Conservation (phyloP, 2,113 vertebrate genomes). For the Charina bottae region DNA sequence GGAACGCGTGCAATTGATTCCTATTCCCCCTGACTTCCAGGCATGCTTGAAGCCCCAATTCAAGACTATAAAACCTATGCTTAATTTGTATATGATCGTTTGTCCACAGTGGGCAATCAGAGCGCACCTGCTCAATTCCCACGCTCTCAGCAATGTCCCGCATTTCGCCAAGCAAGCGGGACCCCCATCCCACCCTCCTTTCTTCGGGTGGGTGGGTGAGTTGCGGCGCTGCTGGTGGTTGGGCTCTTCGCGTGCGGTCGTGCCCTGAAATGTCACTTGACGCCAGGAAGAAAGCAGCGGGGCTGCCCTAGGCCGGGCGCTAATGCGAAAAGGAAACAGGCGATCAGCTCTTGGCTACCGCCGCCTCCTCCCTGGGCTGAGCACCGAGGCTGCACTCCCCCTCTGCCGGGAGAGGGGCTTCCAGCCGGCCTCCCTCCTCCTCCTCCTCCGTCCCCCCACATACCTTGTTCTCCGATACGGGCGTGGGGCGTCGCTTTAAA, state of each 20-base stretch:
- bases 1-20: background rate
- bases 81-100: background rate
- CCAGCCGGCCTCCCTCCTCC: background rate
- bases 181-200: background rate
- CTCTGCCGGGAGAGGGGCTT: background rate
- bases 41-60: background rate
- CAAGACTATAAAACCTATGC: background rate
- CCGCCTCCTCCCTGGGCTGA: background rate
- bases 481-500: background rate
- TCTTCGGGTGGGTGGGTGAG: too few relatives aligned
- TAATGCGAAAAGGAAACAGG: background rate
- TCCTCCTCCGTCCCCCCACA: background rate
- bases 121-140: background rate
- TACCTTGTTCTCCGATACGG: background rate
- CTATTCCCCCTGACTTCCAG: background rate
- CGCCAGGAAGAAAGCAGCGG: too few relatives aligned
- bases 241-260: too few relatives aligned
- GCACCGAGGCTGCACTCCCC: background rate
- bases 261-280: background rate
- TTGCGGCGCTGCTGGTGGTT: too few relatives aligned
- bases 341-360: background rate
- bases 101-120: background rate
- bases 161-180: background rate
- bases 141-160: background rate
- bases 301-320: background rate